A percentile compares a stretch with the other conserved stretches of the same genome.
Evolutionary conservation across 2,113 vertebrate species (phyloP).

Genomic region (Myotis yumanensis): DNA sequence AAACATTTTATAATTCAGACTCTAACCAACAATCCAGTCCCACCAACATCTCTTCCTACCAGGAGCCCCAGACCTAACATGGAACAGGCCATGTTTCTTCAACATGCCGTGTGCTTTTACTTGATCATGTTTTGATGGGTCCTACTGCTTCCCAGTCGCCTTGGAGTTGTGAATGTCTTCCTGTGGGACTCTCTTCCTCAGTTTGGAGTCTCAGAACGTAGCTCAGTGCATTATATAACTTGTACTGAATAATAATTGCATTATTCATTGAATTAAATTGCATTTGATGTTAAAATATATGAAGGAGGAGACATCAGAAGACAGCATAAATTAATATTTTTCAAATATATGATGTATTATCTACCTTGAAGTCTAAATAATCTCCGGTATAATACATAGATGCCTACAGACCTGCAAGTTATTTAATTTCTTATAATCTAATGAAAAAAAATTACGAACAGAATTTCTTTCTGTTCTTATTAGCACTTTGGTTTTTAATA

Average conservation of each 20-base stretch:
- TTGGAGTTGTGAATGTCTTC: neutral
- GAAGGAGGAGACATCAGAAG: neutral
- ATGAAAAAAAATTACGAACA: neutral
- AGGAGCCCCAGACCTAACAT: neutral
- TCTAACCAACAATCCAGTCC: neutral
- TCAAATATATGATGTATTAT: neutral
- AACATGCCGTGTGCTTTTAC: neutral
- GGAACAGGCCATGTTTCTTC: neutral
- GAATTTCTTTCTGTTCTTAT: neutral
- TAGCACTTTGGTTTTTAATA: constrained; percentile 36
- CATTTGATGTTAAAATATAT: constrained; percentile 46
- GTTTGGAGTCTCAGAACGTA: neutral
- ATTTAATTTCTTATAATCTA: neutral
- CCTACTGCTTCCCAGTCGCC: neutral
- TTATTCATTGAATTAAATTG: constrained; percentile 34
- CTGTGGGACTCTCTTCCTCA: neutral
- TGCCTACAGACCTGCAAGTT: neutral
- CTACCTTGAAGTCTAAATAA: neutral
- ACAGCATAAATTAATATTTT: neutral
- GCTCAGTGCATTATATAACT: neutral
- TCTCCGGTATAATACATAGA: neutral
- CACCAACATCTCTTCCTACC: neutral
- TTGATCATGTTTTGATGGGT: neutral
- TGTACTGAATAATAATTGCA: constrained; percentile 8
- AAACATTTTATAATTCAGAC: neutral